These are phyloP conservation scores for Triplophysa siluroides DNA, from an alignment of 2,113 vertebrate species.

Conservation along the genomic window DNA sequence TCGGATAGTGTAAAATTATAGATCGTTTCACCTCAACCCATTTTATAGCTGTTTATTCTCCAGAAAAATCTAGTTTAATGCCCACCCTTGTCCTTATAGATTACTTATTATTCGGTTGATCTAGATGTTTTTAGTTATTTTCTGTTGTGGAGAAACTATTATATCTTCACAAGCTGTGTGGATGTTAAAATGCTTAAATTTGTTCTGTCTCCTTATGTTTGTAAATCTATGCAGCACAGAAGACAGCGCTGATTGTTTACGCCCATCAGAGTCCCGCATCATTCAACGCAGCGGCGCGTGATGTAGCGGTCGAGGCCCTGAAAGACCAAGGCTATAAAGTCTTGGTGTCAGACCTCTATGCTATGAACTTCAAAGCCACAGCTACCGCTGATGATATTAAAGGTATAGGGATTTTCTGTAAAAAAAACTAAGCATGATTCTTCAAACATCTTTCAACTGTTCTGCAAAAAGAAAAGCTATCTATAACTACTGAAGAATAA, in stretches of 20 bases:
- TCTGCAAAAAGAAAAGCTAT: neutral
- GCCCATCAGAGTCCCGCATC: slow-evolving; percentile 74
- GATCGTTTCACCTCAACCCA: no score
- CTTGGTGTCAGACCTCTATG: slow-evolving; percentile 78
- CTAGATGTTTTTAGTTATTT: no score
- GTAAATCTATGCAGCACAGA: slow-evolving; percentile 56
- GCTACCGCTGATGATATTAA: slow-evolving; percentile 66
- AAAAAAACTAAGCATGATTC: neutral
- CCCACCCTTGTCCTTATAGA: no score
- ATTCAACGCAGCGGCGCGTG: slow-evolving; percentile 78
- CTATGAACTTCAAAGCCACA: slow-evolving; percentile 66
- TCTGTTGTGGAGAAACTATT: no score
- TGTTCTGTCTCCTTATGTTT: neutral
- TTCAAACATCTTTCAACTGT: neutral
- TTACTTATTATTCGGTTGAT: no score
- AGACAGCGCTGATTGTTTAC: slow-evolving; percentile 67
- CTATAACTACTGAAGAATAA: neutral
- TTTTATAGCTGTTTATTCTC: no score
- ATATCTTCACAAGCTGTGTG: no score
- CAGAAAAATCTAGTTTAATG: no score
- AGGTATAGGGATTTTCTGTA: slow-evolving; percentile 48
- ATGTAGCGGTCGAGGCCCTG: slow-evolving; percentile 68
- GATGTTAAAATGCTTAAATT: neutral
- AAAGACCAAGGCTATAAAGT: slow-evolving; percentile 71
- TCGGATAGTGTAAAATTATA: no score